Evolutionary conservation across 2,888 invertebrate genomes (phyloP).

Genomic region (Oscheius sp.): DNA sequence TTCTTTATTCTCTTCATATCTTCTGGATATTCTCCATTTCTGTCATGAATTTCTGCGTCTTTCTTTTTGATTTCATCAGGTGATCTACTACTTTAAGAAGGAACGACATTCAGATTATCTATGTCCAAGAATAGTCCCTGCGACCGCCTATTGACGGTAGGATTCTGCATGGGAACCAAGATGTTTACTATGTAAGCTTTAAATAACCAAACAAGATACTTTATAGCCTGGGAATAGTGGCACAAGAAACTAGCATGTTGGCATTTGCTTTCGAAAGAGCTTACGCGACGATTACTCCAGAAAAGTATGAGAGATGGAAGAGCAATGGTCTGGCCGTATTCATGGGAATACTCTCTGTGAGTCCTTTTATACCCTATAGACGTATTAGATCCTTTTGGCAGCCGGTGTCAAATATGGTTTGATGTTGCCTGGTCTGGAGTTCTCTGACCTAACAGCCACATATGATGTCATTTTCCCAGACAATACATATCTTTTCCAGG

Average conservation of each 20-base stretch:
- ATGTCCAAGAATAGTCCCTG: background rate
- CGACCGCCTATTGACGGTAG: constrained; percentile 4
- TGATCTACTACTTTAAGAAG: background rate
- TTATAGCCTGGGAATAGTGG: background rate
- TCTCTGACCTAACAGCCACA: constrained; percentile 21
- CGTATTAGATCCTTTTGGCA: background rate
- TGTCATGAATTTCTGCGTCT: background rate
- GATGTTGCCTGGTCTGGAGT: constrained; percentile 40
- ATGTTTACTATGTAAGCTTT: too few species aligned
- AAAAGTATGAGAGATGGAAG: background rate
- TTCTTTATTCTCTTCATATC: constrained; percentile 5
- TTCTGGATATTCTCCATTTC: constrained; percentile 6
- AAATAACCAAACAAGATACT: too few species aligned
- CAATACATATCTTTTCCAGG: background rate
- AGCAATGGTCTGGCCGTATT: background rate
- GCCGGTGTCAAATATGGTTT: constrained; percentile 2
- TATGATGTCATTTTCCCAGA: constrained; percentile 15
- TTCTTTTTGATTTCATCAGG: constrained; percentile 5
- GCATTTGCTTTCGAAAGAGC: constrained; percentile 13
- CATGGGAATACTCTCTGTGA: constrained; percentile 10
- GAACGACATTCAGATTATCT: background rate
- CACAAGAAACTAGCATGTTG: constrained; percentile 7
- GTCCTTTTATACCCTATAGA: too few species aligned
- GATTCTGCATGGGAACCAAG: constrained; percentile 11
- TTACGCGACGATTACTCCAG: background rate